A percentile compares a stretch with the other conserved stretches of the same genome.
Evolutionary conservation across 2,113 vertebrate species (phyloP).

Genomic region (Apistogramma diplotaenia): DNA sequence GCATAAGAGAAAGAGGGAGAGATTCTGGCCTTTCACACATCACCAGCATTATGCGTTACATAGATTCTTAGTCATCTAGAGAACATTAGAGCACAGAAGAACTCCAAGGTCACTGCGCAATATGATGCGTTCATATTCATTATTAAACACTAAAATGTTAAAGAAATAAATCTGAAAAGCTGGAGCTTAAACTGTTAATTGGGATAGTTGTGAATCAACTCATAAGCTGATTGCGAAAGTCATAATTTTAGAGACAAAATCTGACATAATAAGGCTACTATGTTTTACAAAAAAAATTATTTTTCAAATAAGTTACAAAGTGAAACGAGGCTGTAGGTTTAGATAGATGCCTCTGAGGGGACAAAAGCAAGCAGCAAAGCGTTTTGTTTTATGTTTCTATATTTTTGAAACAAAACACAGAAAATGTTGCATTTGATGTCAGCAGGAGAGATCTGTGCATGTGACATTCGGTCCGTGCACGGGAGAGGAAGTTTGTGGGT

Average conservation of each 20-base stretch:
- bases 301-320: neutral
- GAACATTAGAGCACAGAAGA: neutral
- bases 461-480: neutral
- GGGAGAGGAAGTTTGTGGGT: neutral
- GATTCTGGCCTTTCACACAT: slow-evolving; percentile 47
- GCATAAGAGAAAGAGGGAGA: neutral
- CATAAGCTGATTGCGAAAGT: neutral
- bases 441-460: neutral
- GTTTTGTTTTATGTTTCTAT: neutral
- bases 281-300: neutral
- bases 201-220: neutral
- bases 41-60: slow-evolving; percentile 40
- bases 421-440: neutral
- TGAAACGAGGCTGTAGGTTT: neutral
- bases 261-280: neutral
- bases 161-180: neutral
- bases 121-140: neutral
- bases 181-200: neutral
- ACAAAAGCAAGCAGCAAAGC: neutral
- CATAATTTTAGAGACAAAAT: neutral
- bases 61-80: neutral
- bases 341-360: neutral
- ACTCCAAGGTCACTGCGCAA: neutral
- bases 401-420: neutral
- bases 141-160: neutral